A percentile compares a stretch with the other conserved stretches of the same genome.
Conservation (phyloP, 2,888 invertebrate species). For the Heteromurus nitidus region DNA sequence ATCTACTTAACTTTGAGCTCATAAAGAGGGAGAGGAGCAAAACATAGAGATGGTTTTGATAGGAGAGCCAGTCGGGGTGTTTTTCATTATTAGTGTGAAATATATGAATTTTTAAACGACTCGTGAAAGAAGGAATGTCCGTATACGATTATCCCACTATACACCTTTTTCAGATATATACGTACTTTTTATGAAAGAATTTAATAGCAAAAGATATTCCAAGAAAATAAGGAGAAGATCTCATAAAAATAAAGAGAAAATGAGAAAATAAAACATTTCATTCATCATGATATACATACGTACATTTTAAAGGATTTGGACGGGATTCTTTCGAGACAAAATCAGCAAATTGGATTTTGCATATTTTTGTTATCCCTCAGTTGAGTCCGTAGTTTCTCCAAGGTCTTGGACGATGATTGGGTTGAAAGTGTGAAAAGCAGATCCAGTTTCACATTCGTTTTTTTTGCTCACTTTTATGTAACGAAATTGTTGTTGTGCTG, state of each 20-base stretch:
- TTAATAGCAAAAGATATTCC: conserved; percentile 30
- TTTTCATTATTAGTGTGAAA: conserved; percentile 48
- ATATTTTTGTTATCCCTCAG: conserved; percentile 18
- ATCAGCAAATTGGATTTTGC: conserved; percentile 56
- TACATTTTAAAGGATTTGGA: conserved; percentile 42
- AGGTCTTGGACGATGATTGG: too few species aligned
- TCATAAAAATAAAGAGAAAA: conserved; percentile 33
- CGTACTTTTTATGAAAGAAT: conserved; percentile 19
- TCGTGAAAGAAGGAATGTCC: conserved; percentile 32
- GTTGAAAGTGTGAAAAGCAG: too few species aligned
- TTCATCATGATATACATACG: conserved; percentile 32
- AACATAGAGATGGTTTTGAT: conserved; percentile 33
- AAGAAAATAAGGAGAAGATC: conserved; percentile 28
- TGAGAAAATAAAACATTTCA: conserved; percentile 45
- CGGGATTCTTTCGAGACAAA: conserved; percentile 40
- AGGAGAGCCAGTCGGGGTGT: conserved; percentile 22
- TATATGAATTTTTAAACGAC: conserved; percentile 47
- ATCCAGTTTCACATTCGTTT: neutral
- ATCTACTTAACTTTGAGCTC: conserved; percentile 6
- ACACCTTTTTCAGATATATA: neutral
- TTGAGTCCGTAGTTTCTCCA: neutral
- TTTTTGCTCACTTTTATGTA: neutral
- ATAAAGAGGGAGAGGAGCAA: conserved; percentile 20
- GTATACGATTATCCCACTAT: conserved; percentile 33
- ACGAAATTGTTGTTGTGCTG: too few species aligned